Evolutionary conservation across 1,140 invertebrate genomes (phyloP), one percentile per base, ranked within the genome.

Genomic region (Cephus cinctus): DNA sequence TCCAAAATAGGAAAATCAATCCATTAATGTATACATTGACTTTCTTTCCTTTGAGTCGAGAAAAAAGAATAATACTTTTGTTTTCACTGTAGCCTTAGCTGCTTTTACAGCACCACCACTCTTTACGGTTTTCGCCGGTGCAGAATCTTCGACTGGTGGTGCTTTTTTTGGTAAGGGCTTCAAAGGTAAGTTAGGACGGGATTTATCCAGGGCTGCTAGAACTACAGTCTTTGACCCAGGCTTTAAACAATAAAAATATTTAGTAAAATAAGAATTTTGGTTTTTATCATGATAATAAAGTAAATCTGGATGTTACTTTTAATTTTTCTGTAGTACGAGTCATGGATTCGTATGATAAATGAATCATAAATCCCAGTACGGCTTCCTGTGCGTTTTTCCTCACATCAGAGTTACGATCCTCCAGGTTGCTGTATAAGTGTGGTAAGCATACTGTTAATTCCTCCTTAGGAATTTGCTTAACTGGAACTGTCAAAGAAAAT

Each of bases 321-420:
- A 94, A 67, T 71, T 92, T 93, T 58, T 90, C 87, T 8, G 87
- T 80, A 27, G 86, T 85, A 47, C 86, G 86, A 3, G 82, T 71
- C 86, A 96, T 91, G 1, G 79, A 54, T 31, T 94, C 90, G 60
- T 88, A 96, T 4, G 93, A 91, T 1, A 94, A 73, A 73, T 96
- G 94, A 47, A 96, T 87, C 94, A 97, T 97, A 53, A 95, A 87
- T 5, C 92, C 92, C 18, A 96, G 69, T 15, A 96, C 83, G 35
- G 90, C 90, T 63, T 97, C 94, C 48, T 88, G 85, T 11, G 93
- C 88, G 64, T 89, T 91, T 67, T 93, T 95, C 11, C 94, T 79
- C 1, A 97, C 93, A 61, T 96, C 94, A 0, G 85, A 87, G 71
- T 89, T 93, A 30, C 95, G 82, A 78, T 98, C 94, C 66, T 96